These are phyloP conservation scores for Phaonia tiefii DNA, from an alignment of 2,888 invertebrate genomes.

Conservation along the genomic window DNA sequence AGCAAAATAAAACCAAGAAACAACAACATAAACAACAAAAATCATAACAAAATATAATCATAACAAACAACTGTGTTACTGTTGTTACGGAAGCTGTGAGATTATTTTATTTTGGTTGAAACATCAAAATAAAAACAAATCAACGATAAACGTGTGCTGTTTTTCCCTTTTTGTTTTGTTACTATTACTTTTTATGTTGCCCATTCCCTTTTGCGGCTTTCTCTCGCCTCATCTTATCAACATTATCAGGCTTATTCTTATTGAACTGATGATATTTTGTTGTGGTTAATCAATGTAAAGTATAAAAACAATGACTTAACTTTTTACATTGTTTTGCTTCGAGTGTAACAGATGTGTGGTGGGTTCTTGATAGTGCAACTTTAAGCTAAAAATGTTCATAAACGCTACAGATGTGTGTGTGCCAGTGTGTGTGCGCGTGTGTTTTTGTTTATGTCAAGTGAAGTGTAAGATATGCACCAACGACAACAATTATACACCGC, in stretches of 20 bases:
- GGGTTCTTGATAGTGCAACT: too few relatives aligned
- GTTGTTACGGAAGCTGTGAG: too few relatives aligned
- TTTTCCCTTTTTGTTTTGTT: conserved; percentile 30
- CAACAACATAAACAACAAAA: conserved; percentile 31
- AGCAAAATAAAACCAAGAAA: conserved; percentile 24
- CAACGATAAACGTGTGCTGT: conserved; percentile 5
- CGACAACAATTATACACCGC: conserved; percentile 3
- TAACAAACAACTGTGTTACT: conserved; percentile 7
- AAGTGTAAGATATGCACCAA: conserved; percentile 8
- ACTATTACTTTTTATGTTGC: not conserved
- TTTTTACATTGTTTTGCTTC: not conserved
- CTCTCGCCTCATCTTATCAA: too few relatives aligned
- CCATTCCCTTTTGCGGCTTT: too few relatives aligned
- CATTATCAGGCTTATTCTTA: too few relatives aligned
- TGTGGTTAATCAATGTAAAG: too few relatives aligned
- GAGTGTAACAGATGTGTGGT: conserved; percentile 19
- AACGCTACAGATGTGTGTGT: too few relatives aligned
- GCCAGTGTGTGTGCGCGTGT: not conserved
- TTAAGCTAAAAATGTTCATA: too few relatives aligned
- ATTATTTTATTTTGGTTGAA: conserved; percentile 8
- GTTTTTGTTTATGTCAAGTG: not conserved
- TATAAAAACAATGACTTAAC: too few relatives aligned
- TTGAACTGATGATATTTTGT: too few relatives aligned
- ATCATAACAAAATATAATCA: conserved; percentile 66
- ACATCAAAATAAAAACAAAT: conserved; percentile 34